A percentile compares a stretch with the other conserved stretches of the same genome.
phyloP scores from a whole-genome alignment of 2,888 invertebrate genomes.

The Chymomyza caudatula region DNA sequence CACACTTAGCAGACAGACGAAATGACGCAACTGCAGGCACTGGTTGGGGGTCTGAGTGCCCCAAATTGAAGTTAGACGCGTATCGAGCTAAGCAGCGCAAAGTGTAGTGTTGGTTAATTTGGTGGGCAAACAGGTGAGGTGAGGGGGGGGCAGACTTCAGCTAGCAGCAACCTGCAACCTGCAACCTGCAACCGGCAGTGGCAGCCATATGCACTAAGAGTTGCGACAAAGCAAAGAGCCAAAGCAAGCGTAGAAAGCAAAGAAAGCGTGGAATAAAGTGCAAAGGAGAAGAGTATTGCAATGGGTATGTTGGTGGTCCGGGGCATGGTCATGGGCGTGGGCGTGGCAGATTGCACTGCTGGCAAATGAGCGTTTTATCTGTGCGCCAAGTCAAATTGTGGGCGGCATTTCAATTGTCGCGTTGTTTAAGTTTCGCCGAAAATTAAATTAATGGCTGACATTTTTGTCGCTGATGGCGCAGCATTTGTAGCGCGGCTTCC shows the following conservation, averaged over 20 bases:
- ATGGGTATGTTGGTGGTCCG: not conserved
- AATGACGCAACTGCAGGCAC: no score
- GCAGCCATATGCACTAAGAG: not conserved
- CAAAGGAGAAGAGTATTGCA: not conserved
- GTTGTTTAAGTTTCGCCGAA: slow-evolving; percentile 19
- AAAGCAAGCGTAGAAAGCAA: not conserved
- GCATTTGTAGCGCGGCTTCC: slow-evolving; percentile 9
- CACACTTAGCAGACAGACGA: no score
- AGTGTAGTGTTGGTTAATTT: not conserved
- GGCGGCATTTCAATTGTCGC: slow-evolving; percentile 38
- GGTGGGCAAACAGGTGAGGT: not conserved
- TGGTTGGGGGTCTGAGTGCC: no score
- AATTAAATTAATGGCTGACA: slow-evolving; percentile 11
- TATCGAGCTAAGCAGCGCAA: not conserved
- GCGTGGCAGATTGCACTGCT: not conserved
- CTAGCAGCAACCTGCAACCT: no score
- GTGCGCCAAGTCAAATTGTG: slow-evolving; percentile 30
- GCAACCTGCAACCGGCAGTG: no score
- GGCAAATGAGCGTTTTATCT: slow-evolving; percentile 25
- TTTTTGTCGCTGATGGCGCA: slow-evolving; percentile 9
- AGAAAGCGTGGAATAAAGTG: not conserved
- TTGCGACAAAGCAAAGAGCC: not conserved
- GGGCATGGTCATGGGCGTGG: no score
- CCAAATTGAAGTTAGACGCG: no score
- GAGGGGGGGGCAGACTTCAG: no score